A percentile compares a stretch with the other conserved stretches of the same genome.
Conservation (phyloP, 2,113 vertebrate species). For the Edolisoma coerulescens region DNA sequence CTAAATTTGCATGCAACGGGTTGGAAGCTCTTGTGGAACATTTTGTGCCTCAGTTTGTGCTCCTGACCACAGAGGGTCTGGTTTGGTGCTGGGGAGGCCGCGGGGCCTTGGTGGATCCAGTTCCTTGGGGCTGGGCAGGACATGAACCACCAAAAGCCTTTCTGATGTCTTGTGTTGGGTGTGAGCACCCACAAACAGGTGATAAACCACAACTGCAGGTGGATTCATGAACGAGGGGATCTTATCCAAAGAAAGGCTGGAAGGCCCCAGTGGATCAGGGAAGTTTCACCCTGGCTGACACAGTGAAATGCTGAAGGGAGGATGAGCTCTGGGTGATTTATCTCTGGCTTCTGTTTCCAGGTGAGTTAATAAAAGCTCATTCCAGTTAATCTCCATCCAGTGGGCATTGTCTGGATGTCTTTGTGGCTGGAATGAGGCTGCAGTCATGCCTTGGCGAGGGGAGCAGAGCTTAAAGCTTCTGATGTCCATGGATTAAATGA, state of each 20-base stretch:
- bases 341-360: background rate
- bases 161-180: background rate
- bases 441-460: background rate
- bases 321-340: background rate
- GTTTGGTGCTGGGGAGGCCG: background rate
- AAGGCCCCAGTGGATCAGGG: fast-evolving
- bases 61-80: background rate
- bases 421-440: background rate
- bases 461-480: background rate
- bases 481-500: background rate
- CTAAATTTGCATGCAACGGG: background rate
- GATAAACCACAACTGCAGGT: background rate
- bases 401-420: background rate
- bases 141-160: fast-evolving
- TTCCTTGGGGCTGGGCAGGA: background rate
- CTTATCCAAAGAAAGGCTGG: background rate
- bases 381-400: background rate
- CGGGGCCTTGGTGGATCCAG: fast-evolving
- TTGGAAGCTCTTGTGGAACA: fast-evolving
- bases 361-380: slow-evolving; percentile 13
- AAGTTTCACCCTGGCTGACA: background rate
- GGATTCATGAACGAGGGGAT: background rate
- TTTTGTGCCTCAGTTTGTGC: background rate
- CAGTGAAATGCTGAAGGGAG: background rate
- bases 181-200: too few species aligned